phyloP scores from a whole-genome alignment of 2,113 vertebrate genomes.

The Numida meleagris region DNA sequence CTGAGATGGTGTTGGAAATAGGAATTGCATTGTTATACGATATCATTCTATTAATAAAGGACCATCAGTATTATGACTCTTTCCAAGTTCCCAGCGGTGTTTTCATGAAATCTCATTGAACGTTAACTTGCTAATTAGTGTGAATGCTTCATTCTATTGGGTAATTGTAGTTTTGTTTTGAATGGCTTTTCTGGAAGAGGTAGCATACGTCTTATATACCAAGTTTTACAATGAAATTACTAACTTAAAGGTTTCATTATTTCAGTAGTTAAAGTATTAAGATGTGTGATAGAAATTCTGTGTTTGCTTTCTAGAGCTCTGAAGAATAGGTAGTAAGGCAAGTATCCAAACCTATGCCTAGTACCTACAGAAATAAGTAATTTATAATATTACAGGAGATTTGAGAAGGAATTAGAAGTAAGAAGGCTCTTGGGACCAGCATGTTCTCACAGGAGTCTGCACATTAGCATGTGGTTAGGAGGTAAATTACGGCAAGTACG shows the following conservation, averaged over 20 bases:
- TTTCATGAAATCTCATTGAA: slow-evolving; percentile 55
- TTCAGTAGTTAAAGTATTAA: background rate
- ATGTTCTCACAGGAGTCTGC: background rate
- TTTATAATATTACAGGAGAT: background rate
- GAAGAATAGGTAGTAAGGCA: background rate
- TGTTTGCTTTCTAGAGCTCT: background rate
- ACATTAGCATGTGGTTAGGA: background rate
- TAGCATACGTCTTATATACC: background rate
- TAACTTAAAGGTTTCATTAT: slow-evolving; percentile 8
- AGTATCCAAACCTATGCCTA: slow-evolving; percentile 2
- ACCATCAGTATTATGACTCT: slow-evolving; percentile 1
- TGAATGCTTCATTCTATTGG: slow-evolving; percentile 33
- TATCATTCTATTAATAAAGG: slow-evolving; percentile 59
- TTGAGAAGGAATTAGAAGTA: background rate
- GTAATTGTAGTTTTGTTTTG: slow-evolving; percentile 19
- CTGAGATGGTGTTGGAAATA: slow-evolving; percentile 48
- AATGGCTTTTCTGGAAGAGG: slow-evolving; percentile 20
- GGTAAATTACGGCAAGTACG: background rate
- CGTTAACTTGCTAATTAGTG: slow-evolving; percentile 50
- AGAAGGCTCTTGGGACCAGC: background rate
- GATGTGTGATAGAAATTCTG: background rate
- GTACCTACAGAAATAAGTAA: background rate
- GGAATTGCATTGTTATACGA: slow-evolving; percentile 33
- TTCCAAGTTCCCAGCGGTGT: slow-evolving; percentile 43
- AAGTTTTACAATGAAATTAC: slow-evolving; percentile 19